phyloP scores from a whole-genome alignment of 2,888 invertebrate genomes.

The Idaea straminata region DNA sequence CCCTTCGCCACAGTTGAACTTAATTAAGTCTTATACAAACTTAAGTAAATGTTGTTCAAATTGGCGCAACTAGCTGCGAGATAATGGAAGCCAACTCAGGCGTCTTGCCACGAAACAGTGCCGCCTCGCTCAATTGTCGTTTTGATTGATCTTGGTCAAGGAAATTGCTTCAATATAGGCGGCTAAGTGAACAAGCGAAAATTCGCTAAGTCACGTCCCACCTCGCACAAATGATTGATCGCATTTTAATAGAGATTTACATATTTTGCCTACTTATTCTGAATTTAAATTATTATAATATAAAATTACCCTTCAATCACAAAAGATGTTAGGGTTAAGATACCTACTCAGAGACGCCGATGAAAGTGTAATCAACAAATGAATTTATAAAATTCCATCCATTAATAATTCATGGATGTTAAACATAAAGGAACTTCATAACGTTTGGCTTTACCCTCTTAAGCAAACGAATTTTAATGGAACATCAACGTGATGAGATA shows the following conservation, averaged over 20 bases:
- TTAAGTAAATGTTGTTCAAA: not conserved
- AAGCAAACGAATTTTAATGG: constrained; percentile 1
- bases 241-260: not conserved
- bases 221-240: not conserved
- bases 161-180: not conserved
- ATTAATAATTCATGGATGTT: not conserved
- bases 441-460: constrained; percentile 1
- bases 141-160: not conserved
- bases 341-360: not conserved
- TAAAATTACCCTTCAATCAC: not conserved
- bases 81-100: not conserved
- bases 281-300: not conserved
- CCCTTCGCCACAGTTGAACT: not conserved
- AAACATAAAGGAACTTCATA: not conserved
- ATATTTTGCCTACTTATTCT: not conserved
- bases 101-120: not conserved
- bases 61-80: not conserved
- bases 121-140: too few species aligned
- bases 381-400: not conserved
- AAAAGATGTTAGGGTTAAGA: not conserved
- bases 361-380: not conserved
- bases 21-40: not conserved
- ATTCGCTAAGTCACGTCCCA: not conserved
- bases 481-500: not conserved
- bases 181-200: not conserved